These are phyloP conservation scores for Megathymus violae DNA, from an alignment of 1,140 invertebrate species.

Conservation along the genomic window DNA sequence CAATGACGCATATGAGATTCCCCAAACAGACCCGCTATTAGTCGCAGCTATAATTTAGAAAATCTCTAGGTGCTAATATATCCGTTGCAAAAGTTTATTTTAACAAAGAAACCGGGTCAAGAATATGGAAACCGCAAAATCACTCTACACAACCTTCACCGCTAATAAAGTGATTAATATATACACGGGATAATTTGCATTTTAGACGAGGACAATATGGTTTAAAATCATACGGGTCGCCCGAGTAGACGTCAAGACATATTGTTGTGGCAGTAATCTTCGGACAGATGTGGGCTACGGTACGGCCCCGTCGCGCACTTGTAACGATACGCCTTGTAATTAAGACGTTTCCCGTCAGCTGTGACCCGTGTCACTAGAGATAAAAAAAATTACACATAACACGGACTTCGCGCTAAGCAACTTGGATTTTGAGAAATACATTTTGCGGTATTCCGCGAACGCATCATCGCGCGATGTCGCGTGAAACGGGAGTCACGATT, in stretches of 20 bases:
- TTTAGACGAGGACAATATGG: constrained; percentile 41
- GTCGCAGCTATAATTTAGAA: constrained; percentile 34
- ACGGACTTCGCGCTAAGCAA: constrained; percentile 41
- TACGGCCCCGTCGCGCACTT: constrained; percentile 46
- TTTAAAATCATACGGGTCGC: constrained; percentile 40
- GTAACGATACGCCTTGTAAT: constrained; percentile 54
- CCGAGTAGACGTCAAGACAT: constrained; percentile 38
- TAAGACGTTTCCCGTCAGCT: constrained; percentile 56
- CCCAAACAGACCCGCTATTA: constrained; percentile 9
- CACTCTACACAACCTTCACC: constrained; percentile 54
- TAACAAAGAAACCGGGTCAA: constrained; percentile 61
- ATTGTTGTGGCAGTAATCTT: constrained; percentile 48
- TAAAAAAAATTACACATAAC: constrained; percentile 44
- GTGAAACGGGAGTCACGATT: constrained; percentile 13
- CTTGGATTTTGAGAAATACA: constrained; percentile 41
- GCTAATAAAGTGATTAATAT: constrained; percentile 41
- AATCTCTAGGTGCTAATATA: constrained; percentile 44
- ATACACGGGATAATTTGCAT: constrained; percentile 11
- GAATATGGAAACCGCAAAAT: constrained; percentile 62
- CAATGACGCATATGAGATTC: constrained; percentile 16
- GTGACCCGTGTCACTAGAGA: constrained; percentile 55
- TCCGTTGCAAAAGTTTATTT: constrained; percentile 57
- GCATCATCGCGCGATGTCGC: constrained; percentile 30
- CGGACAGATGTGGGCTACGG: constrained; percentile 60
- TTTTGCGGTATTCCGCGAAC: constrained; percentile 41